Conservation (phyloP, 2,797 vertebrate genomes). For the Lutjanus campechanus region DNA sequence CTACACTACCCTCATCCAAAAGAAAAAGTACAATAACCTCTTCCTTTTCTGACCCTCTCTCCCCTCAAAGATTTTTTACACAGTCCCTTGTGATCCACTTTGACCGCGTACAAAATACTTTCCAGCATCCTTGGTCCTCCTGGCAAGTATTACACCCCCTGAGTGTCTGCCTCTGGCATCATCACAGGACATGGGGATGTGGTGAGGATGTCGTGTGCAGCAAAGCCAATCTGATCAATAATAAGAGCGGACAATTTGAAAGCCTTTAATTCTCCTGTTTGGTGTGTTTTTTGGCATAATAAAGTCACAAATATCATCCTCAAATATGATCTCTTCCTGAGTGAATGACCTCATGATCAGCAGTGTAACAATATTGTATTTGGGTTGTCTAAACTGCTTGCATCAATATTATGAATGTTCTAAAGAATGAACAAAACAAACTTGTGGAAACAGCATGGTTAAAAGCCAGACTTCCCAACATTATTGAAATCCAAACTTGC, state of each 20-base stretch:
- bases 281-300: constrained; percentile 25
- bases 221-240: constrained; percentile 82
- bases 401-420: constrained; percentile 75
- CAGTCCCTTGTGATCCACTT: background rate
- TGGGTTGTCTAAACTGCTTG: constrained; percentile 55
- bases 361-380: constrained; percentile 52
- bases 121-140: constrained; percentile 36
- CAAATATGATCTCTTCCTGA: constrained; percentile 7
- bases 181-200: constrained; percentile 78
- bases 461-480: constrained; percentile 66
- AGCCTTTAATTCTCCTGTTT: constrained; percentile 73
- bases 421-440: constrained; percentile 73
- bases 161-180: constrained; percentile 86
- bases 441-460: constrained; percentile 69
- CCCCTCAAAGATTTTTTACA: background rate
- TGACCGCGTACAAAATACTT: constrained; percentile 29
- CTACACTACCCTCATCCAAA: background rate
- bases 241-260: constrained; percentile 66
- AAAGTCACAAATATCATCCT: constrained; percentile 5
- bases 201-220: constrained; percentile 41
- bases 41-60: background rate
- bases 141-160: constrained; percentile 35
- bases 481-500: constrained; percentile 79
- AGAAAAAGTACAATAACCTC: background rate
- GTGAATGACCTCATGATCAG: constrained; percentile 34